These are phyloP conservation scores for Dryocosmus kuriphilus DNA, from an alignment of 2,888 invertebrate genomes.

Conservation along the genomic window DNA sequence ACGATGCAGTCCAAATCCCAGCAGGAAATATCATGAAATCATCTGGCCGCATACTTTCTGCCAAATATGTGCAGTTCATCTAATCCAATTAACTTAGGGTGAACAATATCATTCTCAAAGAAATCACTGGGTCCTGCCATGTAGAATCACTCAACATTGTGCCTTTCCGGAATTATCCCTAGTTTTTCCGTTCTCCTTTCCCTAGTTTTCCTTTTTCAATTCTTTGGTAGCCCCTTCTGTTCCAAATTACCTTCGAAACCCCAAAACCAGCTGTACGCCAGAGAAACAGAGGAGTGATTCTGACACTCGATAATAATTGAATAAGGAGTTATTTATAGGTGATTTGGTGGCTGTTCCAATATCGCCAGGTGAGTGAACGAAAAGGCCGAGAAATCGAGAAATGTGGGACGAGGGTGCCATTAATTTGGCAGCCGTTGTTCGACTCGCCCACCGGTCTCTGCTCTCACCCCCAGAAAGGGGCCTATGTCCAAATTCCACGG, in stretches of 20 bases:
- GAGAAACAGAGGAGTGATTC: neutral
- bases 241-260: neutral
- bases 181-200: no score
- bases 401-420: conserved; percentile 67
- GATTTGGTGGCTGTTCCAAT: conserved; percentile 64
- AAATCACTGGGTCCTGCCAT: no score
- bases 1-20: conserved; percentile 4
- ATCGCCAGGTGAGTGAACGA: conserved; percentile 62
- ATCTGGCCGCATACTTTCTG: conserved; percentile 8
- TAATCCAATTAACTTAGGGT: conserved; percentile 1
- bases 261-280: neutral
- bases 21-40: conserved; percentile 34
- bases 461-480: conserved; percentile 48
- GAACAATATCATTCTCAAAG: neutral
- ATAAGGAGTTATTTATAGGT: conserved; percentile 68
- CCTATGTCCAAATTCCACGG: conserved; percentile 64
- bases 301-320: conserved; percentile 62
- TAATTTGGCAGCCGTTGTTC: conserved; percentile 70
- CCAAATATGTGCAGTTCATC: neutral
- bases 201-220: no score
- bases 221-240: neutral
- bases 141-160: no score
- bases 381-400: conserved; percentile 61
- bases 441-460: conserved; percentile 59
- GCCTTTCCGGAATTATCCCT: neutral